Percentiles rank a stretch among this genome's conserved stretches.
Conservation (phyloP, 2,888 invertebrate genomes). For the Penaeus monodon region DNA sequence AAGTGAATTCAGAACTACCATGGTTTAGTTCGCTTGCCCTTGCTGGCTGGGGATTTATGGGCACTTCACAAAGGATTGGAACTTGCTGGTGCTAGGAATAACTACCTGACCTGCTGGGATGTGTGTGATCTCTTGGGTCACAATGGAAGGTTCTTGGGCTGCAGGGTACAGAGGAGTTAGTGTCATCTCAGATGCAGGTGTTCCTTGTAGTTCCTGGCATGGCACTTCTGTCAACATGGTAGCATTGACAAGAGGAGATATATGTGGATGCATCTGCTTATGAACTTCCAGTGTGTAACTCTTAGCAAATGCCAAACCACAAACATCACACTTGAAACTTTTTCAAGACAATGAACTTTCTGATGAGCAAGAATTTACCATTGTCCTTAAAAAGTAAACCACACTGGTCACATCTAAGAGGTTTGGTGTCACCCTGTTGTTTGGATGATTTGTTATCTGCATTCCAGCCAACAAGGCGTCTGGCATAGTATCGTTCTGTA, state of each 20-base stretch:
- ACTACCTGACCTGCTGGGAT: too few species aligned
- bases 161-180: constrained; percentile 11
- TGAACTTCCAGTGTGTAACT: constrained; percentile 38
- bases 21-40: too few species aligned
- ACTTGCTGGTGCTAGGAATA: too few species aligned
- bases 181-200: not conserved
- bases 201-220: too few species aligned
- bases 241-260: too few species aligned
- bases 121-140: not conserved
- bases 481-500: not conserved
- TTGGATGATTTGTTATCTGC: not conserved
- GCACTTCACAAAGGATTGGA: too few species aligned
- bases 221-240: too few species aligned
- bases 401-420: constrained; percentile 34
- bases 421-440: constrained; percentile 26
- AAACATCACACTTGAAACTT: constrained; percentile 31
- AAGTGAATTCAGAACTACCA: too few species aligned
- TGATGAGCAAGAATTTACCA: constrained; percentile 35
- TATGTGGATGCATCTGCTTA: constrained; percentile 32
- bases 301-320: constrained; percentile 42
- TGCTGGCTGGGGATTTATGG: too few species aligned
- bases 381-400: constrained; percentile 24
- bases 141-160: not conserved
- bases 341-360: constrained; percentile 8
- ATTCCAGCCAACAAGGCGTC: not conserved